Evolutionary conservation across 2,888 invertebrate species (phyloP).

Genomic region (Criorhina ranunculi): DNA sequence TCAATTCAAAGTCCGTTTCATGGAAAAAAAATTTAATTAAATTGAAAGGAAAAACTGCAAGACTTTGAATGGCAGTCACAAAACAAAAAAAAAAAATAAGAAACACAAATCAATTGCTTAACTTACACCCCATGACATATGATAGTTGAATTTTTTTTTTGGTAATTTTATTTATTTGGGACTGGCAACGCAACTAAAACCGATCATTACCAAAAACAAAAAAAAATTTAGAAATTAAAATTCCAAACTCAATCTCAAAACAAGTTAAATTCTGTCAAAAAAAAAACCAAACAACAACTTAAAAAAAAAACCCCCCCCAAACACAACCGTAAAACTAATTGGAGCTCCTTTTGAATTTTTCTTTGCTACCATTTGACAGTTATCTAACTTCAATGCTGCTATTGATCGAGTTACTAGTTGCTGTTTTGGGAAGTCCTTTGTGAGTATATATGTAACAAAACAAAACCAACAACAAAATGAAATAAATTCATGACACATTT

Average conservation of each 20-base stretch:
- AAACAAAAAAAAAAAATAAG: conserved; percentile 24
- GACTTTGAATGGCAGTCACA: conserved; percentile 66
- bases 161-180: conserved; percentile 66
- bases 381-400: conserved; percentile 76
- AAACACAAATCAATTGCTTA: conserved; percentile 42
- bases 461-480: conserved; percentile 43
- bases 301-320: conserved; percentile 25
- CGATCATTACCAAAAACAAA: conserved; percentile 69
- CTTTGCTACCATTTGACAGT: conserved; percentile 76
- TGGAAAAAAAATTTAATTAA: conserved; percentile 5
- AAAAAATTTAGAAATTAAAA: conserved; percentile 9
- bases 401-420: conserved; percentile 79
- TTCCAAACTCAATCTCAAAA: conserved; percentile 28
- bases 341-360: conserved; percentile 77
- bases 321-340: conserved; percentile 70
- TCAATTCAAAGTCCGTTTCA: conserved; percentile 59
- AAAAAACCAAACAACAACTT: conserved; percentile 39
- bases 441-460: conserved; percentile 80
- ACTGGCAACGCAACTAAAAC: conserved; percentile 77
- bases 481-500: conserved; percentile 57
- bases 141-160: conserved; percentile 57
- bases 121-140: conserved; percentile 60
- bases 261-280: conserved; percentile 65
- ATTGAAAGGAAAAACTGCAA: conserved; percentile 3
- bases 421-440: conserved; percentile 83